Evolutionary conservation across 2,888 invertebrate species (phyloP).

Genomic region (Hyposoter dolosus): DNA sequence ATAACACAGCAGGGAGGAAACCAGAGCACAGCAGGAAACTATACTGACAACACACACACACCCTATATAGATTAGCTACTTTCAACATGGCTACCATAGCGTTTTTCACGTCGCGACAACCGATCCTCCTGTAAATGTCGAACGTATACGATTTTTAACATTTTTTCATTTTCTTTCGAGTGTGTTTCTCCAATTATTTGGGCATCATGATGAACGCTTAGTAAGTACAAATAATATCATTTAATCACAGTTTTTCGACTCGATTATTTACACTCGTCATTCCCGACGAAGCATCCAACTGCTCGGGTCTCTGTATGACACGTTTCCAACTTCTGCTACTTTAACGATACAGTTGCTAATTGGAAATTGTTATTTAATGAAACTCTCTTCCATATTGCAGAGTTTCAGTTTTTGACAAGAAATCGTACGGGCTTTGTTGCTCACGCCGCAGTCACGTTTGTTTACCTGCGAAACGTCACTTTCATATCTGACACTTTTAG

Average conservation of each 20-base stretch:
- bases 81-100: slow-evolving; percentile 25
- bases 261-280: not conserved
- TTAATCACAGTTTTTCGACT: not conserved
- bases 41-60: slow-evolving; percentile 11
- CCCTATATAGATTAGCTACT: slow-evolving; percentile 4
- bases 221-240: not conserved
- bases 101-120: not conserved
- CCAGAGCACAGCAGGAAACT: not conserved
- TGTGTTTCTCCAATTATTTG: not conserved
- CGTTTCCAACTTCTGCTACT: not conserved
- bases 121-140: not conserved
- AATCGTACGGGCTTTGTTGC: not conserved
- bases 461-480: slow-evolving; percentile 2
- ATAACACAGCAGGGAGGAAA: not conserved
- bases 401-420: not conserved
- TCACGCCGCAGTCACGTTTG: not conserved
- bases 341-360: not conserved
- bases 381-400: not conserved
- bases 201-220: slow-evolving; percentile 17
- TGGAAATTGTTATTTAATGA: not conserved
- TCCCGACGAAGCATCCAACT: not conserved
- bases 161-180: not conserved
- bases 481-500: not conserved
- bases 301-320: not conserved
- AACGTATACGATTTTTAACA: not conserved